phyloP scores from a whole-genome alignment of 37 sponge, comb jelly and placozoan genomes.

The Spongilla lacustris region DNA sequence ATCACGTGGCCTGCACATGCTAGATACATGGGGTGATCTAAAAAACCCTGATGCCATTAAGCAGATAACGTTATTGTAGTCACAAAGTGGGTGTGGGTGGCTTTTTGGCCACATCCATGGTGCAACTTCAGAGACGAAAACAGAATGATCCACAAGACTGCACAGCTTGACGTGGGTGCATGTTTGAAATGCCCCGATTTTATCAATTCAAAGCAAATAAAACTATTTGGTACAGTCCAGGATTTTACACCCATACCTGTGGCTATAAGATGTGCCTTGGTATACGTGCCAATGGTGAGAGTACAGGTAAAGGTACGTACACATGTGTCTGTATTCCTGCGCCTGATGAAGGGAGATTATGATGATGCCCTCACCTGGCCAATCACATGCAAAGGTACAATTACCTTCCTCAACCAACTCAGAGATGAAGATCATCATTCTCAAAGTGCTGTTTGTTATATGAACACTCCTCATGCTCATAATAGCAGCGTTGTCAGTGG shows the following conservation, averaged over 20 bases:
- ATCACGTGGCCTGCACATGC: too few relatives aligned
- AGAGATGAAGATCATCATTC: neutral
- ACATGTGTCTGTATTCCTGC: slow-evolving; percentile 18
- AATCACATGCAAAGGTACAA: neutral
- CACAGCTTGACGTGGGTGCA: too few relatives aligned
- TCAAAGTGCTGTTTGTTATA: too few relatives aligned
- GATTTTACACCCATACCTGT: slow-evolving; percentile 26
- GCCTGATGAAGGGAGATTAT: slow-evolving; percentile 21
- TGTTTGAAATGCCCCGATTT: neutral
- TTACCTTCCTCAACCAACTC: slow-evolving; percentile 23
- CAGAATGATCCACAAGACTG: too few relatives aligned
- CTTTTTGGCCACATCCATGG: too few relatives aligned
- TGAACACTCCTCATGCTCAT: too few relatives aligned
- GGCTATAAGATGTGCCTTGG: slow-evolving; percentile 33
- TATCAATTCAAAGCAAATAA: neutral
- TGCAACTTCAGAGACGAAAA: too few relatives aligned
- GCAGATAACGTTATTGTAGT: too few relatives aligned
- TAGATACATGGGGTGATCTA: too few relatives aligned
- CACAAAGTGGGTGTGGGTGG: too few relatives aligned
- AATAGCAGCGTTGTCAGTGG: too few relatives aligned
- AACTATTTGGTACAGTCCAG: slow-evolving; percentile 11
- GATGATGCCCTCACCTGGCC: slow-evolving; percentile 31
- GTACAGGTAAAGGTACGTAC: slow-evolving; percentile 5
- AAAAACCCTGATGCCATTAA: too few relatives aligned
- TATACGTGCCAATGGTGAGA: slow-evolving; percentile 5